Evolutionary conservation across 2,888 invertebrate species (phyloP), one percentile per base, ranked within the genome.

Genomic region (Heteromurus nitidus): DNA sequence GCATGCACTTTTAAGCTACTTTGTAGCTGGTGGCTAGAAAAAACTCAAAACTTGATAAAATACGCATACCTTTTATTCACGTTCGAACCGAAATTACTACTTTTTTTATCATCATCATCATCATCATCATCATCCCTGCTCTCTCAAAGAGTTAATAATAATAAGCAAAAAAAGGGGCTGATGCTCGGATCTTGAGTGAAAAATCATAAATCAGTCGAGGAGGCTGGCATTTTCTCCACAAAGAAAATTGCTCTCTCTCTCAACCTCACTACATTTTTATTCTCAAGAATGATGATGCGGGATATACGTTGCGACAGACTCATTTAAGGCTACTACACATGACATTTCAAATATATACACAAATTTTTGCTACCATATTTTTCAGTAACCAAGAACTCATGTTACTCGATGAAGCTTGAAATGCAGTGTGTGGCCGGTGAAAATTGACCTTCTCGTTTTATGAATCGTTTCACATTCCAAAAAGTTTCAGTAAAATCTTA

Each of bases 171-270:
- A n/a, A 68, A 50, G 68, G 68, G 68, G 68, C n/a, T n/a, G n/a
- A 24, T 68, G 68, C 20, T 50, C 50, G 28, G 47, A 28, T 50
- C 68, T 68, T 68, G 50, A 68, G 65, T 65, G 50, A 68, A 68
- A 68, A 68, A 69, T n/a, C 77, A 77, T 77, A 77, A 77, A 77
- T 77, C 77, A 77, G 69, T 60, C 53, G 53, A 77, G 69, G 77
- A 77, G 77, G 77, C 30, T 69, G 77, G 76, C 42, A 36, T 13
- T 13, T 36, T 9, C 36, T 13, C 13, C 7, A 36, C 36, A 9
- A 9, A 13, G 13, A 36, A 36, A 13, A 36, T 36, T 36, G 5
- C 36, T 36, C 36, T 36, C 36, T 36, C 36, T 9, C 36, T 36
- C 7, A 36, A 36, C 36, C n/a, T n/a, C n/a, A n/a, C n/a, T n/a